Percentiles rank a stretch among this genome's conserved stretches.
These are phyloP conservation scores for Prochilodus magdalenae DNA, from an alignment of 2,113 vertebrate species.

Conservation along the genomic window DNA sequence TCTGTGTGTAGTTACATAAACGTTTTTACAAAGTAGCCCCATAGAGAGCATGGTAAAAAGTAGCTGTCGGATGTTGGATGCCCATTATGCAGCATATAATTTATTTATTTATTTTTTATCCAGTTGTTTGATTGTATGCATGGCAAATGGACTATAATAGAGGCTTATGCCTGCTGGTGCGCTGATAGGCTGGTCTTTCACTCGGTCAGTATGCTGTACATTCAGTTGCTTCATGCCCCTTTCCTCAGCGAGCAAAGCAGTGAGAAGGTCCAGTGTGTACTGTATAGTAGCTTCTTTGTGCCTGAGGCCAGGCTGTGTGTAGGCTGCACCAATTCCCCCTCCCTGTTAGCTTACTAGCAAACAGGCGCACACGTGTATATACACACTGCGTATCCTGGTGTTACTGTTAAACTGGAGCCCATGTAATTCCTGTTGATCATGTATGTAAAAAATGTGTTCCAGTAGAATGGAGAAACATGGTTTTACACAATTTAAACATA, in stretches of 20 bases:
- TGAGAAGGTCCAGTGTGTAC: constrained; percentile 46
- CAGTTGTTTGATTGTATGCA: background rate
- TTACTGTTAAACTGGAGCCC: background rate
- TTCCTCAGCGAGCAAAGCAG: constrained; percentile 18
- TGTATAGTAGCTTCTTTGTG: constrained; percentile 49
- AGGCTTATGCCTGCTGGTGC: constrained; percentile 25
- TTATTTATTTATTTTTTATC: background rate
- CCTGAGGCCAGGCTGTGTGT: constrained; percentile 2
- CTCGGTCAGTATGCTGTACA: background rate
- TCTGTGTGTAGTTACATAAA: no score
- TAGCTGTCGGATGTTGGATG: no score
- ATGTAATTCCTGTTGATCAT: background rate
- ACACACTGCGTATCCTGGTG: background rate
- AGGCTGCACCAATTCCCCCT: constrained; percentile 1
- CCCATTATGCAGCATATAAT: background rate
- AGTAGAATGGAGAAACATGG: no score
- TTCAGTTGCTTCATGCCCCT: constrained; percentile 8
- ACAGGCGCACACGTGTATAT: background rate
- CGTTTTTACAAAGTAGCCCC: no score
- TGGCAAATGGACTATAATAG: constrained; percentile 40
- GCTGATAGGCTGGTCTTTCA: background rate
- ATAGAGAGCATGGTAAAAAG: no score
- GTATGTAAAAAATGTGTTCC: background rate
- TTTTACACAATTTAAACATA: no score
- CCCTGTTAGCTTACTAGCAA: background rate